These are phyloP conservation scores for Neotoxoptera formosana DNA, from an alignment of 1,140 invertebrate genomes.

Conservation along the genomic window DNA sequence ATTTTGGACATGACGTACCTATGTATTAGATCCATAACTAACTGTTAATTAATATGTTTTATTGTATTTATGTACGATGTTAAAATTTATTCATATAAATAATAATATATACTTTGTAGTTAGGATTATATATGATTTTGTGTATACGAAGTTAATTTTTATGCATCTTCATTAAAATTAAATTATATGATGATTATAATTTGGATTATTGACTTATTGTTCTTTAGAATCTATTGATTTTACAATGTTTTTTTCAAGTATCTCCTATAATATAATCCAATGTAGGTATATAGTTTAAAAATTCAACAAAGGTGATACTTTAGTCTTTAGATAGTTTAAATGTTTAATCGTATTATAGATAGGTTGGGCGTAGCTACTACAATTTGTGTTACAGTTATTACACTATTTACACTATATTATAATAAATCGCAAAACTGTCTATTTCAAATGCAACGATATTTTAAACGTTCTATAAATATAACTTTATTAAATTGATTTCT, in stretches of 20 bases:
- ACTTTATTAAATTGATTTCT: no score
- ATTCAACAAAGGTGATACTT: no score
- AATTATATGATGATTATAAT: not conserved
- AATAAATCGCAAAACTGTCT: no score
- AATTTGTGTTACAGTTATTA: no score
- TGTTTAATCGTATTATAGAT: no score
- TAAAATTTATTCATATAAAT: constrained; percentile 3
- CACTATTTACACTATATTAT: no score
- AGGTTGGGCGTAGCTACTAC: no score
- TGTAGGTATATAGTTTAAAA: not conserved
- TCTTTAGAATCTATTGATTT: not conserved
- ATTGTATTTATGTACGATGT: not conserved
- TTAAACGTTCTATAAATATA: no score
- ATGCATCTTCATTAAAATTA: constrained; percentile 24
- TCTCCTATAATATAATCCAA: no score
- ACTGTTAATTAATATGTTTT: not conserved
- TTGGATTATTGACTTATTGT: not conserved
- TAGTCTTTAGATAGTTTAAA: no score
- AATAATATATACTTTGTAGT: not conserved
- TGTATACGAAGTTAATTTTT: not conserved
- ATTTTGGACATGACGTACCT: not conserved
- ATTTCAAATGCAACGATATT: no score
- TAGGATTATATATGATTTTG: not conserved
- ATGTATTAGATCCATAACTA: not conserved
- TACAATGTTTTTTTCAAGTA: not conserved